These are phyloP conservation scores for Lithobates sylvaticus DNA, from an alignment of 2,797 vertebrate species.

Conservation along the genomic window DNA sequence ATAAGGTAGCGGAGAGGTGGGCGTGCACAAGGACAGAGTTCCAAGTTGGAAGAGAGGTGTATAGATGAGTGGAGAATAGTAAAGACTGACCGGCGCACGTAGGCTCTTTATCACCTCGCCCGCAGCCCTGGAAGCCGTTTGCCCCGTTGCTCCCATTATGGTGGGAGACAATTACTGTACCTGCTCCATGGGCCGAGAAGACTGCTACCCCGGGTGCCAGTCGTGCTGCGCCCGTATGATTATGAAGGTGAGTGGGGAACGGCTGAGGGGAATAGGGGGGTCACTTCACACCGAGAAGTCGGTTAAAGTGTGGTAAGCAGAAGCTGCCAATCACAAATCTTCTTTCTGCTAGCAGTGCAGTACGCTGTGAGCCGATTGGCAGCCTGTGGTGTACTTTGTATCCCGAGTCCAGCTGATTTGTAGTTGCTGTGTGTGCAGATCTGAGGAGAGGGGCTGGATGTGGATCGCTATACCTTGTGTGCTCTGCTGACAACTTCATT, in stretches of 20 bases:
- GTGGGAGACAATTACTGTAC: conserved; percentile 18
- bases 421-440: no score
- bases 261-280: no score
- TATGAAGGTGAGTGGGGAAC: conserved; percentile 10
- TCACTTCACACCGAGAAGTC: no score
- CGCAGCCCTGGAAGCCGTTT: conserved; percentile 22
- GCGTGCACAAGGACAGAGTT: neutral
- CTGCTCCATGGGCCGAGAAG: conserved; percentile 1
- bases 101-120: no score
- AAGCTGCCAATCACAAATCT: neutral
- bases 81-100: no score
- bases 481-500: no score
- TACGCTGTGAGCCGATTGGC: neutral
- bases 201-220: conserved; percentile 25
- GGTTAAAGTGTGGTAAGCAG: no score
- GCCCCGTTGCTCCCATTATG: conserved; percentile 23
- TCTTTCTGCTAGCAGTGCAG: neutral
- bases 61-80: neutral
- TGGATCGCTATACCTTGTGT: neutral
- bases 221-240: neutral
- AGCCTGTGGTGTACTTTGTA: neutral
- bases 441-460: no score
- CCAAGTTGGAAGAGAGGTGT: neutral
- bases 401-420: no score
- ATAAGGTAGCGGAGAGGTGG: neutral